phyloP scores from a whole-genome alignment of 1,140 invertebrate species.

The Phortica variegata region DNA sequence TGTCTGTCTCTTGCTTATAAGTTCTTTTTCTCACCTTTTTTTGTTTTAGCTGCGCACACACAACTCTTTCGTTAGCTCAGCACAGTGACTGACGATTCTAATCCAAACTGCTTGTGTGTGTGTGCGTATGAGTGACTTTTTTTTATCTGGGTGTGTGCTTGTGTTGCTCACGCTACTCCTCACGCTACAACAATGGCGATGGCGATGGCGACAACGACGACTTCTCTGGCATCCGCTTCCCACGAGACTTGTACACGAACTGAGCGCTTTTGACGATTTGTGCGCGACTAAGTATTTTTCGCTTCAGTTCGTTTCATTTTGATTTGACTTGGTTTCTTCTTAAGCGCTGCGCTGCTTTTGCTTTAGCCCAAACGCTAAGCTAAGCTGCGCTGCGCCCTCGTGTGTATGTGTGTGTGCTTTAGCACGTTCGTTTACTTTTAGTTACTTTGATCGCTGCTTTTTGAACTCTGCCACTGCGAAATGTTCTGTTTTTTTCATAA shows the following conservation, averaged over 20 bases:
- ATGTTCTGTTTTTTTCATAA: too few species aligned
- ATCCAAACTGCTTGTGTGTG: too few species aligned
- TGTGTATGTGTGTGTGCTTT: slow-evolving; percentile 14
- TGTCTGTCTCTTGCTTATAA: too few species aligned
- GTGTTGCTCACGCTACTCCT: slow-evolving; percentile 2
- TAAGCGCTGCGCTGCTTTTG: slow-evolving; percentile 9
- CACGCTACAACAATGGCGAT: too few species aligned
- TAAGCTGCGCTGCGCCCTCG: background rate
- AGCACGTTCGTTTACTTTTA: slow-evolving; percentile 23
- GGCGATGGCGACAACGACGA: slow-evolving; percentile 3
- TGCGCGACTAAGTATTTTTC: slow-evolving; percentile 53
- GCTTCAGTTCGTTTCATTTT: slow-evolving; percentile 30
- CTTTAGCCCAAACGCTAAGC: background rate
- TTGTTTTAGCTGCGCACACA: too few species aligned
- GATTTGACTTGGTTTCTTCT: slow-evolving; percentile 14
- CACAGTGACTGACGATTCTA: too few species aligned
- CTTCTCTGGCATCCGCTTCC: slow-evolving; percentile 52
- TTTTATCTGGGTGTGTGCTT: too few species aligned
- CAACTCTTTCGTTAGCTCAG: too few species aligned
- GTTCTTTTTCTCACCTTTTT: too few species aligned
- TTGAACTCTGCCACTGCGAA: slow-evolving; percentile 14
- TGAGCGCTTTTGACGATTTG: slow-evolving; percentile 43
- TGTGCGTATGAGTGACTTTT: too few species aligned
- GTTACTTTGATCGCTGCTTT: slow-evolving; percentile 11
- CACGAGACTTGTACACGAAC: slow-evolving; percentile 56